A percentile compares a stretch with the other conserved stretches of the same genome.
phyloP scores from a whole-genome alignment of 2,797 vertebrate species.

The Poeciliopsis gracilis region DNA sequence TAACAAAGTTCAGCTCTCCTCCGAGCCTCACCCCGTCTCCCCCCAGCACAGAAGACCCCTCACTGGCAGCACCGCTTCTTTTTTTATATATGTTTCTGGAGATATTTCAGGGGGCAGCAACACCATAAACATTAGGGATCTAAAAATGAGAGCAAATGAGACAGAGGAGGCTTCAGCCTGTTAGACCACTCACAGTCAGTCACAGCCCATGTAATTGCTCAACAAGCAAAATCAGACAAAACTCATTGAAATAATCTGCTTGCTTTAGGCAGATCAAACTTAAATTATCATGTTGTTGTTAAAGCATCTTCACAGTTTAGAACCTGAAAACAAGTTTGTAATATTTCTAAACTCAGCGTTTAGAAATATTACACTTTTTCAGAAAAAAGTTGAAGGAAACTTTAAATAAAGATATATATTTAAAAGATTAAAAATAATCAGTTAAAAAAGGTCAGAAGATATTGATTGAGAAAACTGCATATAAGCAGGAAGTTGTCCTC shows the following conservation, averaged over 20 bases:
- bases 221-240: background rate
- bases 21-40: slow-evolving; percentile 30
- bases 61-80: slow-evolving; percentile 52
- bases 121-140: slow-evolving; percentile 55
- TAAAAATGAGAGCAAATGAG: slow-evolving; percentile 37
- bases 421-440: background rate
- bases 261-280: background rate
- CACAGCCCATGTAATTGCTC: background rate
- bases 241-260: background rate
- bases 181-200: slow-evolving; percentile 17
- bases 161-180: slow-evolving; percentile 28
- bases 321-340: background rate
- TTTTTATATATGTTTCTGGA: slow-evolving; percentile 45
- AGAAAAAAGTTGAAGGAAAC: background rate
- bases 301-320: background rate
- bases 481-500: background rate
- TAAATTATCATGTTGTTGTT: background rate
- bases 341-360: too few relatives aligned
- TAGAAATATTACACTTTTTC: too few relatives aligned
- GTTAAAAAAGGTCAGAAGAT: background rate
- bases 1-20: slow-evolving; percentile 84
- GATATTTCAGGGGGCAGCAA: slow-evolving; percentile 59
- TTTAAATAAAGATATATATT: background rate
- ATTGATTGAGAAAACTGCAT: background rate
- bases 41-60: slow-evolving; percentile 61